Conservation (phyloP, 2,797 vertebrate species). For the Monodelphis domestica region DNA sequence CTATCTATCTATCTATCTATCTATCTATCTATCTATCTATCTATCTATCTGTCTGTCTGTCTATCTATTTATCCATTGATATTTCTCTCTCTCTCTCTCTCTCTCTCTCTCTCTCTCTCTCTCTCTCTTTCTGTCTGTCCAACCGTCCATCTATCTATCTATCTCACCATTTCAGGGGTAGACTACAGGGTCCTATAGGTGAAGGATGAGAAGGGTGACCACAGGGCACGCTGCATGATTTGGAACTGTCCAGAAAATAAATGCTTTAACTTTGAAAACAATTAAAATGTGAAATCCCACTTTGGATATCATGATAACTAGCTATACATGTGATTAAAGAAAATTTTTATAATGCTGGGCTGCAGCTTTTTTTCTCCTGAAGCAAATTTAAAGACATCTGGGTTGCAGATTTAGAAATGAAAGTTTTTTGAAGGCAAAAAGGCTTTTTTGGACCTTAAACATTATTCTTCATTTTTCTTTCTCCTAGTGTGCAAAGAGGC, state of each 20-base stretch:
- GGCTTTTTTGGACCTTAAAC: neutral
- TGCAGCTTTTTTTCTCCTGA: slow-evolving; percentile 30
- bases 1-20: too few species aligned
- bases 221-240: neutral
- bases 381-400: slow-evolving; percentile 36
- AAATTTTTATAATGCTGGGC: neutral
- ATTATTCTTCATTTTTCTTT: neutral
- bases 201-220: neutral
- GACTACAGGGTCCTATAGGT: neutral
- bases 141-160: too few species aligned
- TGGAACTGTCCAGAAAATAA: neutral
- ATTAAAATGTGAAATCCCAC: neutral
- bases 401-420: slow-evolving; percentile 18
- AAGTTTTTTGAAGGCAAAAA: neutral
- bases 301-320: neutral
- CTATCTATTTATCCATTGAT: neutral
- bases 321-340: slow-evolving; percentile 21
- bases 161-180: neutral
- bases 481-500: neutral
- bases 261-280: neutral
- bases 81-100: neutral
- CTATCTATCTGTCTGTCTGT: too few species aligned
- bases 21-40: neutral
- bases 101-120: neutral
- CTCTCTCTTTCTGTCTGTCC: neutral